Evolutionary conservation across 2,888 invertebrate genomes (phyloP).

Genomic region (Arenicola marina): DNA sequence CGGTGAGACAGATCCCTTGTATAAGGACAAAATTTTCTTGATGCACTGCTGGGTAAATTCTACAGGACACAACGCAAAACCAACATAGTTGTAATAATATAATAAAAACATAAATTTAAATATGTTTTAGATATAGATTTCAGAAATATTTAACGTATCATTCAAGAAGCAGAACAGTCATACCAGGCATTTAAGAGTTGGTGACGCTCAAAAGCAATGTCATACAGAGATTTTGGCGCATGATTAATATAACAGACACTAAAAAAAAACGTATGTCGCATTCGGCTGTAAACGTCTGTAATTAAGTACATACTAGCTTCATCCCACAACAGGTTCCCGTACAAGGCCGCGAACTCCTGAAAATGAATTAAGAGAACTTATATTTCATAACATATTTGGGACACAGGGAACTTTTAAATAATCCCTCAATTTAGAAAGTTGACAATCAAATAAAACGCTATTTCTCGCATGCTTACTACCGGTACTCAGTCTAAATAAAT

Average conservation of each 20-base stretch:
- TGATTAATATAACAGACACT: too few species aligned
- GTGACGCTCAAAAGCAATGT: too few species aligned
- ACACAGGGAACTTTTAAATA: background rate
- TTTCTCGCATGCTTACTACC: background rate
- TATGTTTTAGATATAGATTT: too few species aligned
- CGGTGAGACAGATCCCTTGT: constrained; percentile 64
- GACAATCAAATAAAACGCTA: background rate
- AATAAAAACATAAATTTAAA: background rate
- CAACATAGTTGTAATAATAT: too few species aligned
- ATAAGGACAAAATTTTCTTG: constrained; percentile 75
- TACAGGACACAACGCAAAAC: constrained; percentile 40
- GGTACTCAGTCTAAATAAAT: background rate
- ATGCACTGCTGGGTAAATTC: constrained; percentile 67
- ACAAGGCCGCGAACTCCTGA: constrained; percentile 80
- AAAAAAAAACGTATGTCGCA: too few species aligned
- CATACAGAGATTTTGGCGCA: too few species aligned
- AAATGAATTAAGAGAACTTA: constrained; percentile 20
- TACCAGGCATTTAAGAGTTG: too few species aligned
- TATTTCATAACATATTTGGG: background rate
- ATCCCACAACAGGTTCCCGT: constrained; percentile 79
- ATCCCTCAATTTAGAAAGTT: background rate
- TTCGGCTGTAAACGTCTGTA: too few species aligned
- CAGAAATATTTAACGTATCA: too few species aligned
- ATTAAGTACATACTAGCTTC: constrained; percentile 67
- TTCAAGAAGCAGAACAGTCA: too few species aligned